Conservation (phyloP, 2,113 vertebrate genomes). For the Hypomesus transpacificus region DNA sequence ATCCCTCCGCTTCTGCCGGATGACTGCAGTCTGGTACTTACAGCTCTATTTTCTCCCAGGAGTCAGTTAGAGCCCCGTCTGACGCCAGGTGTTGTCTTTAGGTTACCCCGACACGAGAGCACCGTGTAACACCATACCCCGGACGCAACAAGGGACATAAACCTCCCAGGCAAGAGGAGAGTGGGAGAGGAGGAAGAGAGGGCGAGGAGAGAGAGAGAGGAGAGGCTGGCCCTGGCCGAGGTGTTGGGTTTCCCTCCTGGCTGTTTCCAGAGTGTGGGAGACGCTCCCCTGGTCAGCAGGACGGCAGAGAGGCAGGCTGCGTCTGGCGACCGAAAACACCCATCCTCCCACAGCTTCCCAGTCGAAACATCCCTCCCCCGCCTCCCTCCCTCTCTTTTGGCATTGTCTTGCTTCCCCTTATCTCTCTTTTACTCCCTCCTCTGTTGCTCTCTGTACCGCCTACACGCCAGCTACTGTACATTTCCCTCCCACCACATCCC, state of each 20-base stretch:
- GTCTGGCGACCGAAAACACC: slow-evolving; percentile 15
- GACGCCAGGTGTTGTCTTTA: slow-evolving; percentile 64
- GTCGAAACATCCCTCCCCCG: slow-evolving; percentile 4
- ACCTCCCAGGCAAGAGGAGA: slow-evolving; percentile 44
- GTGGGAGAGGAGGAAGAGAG: not conserved
- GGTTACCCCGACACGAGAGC: slow-evolving; percentile 58
- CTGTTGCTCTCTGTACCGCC: slow-evolving; percentile 31
- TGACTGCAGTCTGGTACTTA: not conserved
- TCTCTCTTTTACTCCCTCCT: not conserved
- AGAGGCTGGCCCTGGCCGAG: slow-evolving; percentile 55
- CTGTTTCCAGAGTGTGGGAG: slow-evolving; percentile 61
- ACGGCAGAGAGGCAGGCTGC: slow-evolving; percentile 26
- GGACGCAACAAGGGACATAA: slow-evolving; percentile 66
- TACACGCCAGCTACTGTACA: slow-evolving; percentile 18
- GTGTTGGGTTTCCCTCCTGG: slow-evolving; percentile 67
- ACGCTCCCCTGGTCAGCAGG: slow-evolving; percentile 63
- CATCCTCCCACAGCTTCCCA: slow-evolving; percentile 1
- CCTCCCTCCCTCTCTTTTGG: not conserved
- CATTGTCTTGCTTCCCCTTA: not conserved
- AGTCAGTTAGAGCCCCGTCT: slow-evolving; percentile 48
- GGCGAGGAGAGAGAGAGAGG: slow-evolving; percentile 7
- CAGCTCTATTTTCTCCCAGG: slow-evolving; percentile 6
- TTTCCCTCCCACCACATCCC: slow-evolving; percentile 20
- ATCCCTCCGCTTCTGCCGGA: not conserved
- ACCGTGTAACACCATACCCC: slow-evolving; percentile 60